Percentiles rank a stretch among this genome's conserved stretches.
Evolutionary conservation across 2,797 vertebrate genomes (phyloP).

Genomic region (Rhincodon typus): DNA sequence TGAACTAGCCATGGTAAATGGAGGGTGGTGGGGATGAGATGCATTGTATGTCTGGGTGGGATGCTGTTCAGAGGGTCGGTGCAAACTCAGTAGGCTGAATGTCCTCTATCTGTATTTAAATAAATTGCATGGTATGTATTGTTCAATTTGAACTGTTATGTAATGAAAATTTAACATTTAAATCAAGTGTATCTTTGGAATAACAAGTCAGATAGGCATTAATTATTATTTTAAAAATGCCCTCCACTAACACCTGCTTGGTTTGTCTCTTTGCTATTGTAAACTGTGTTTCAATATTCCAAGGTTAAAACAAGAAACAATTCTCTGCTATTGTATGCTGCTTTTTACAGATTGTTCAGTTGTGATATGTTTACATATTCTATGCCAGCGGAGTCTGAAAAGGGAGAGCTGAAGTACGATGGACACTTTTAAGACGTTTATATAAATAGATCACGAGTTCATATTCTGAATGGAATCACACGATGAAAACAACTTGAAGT

Average conservation of each 20-base stretch:
- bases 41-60: no score
- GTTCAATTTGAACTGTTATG: not conserved
- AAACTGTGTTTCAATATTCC: not conserved
- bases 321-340: not conserved
- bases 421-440: not conserved
- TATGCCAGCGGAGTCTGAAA: not conserved
- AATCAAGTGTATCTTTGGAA: not conserved
- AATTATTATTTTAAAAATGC: not conserved
- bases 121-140: not conserved
- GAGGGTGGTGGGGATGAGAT: no score
- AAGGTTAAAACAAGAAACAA: not conserved
- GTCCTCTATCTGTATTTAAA: not conserved
- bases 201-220: not conserved
- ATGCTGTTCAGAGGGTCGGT: no score
- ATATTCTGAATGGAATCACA: not conserved
- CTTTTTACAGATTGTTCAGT: not conserved
- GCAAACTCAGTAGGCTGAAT: no score
- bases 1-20: no score
- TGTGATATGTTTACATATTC: not conserved
- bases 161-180: not conserved
- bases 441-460: not conserved
- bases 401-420: not conserved
- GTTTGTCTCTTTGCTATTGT: not conserved
- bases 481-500: not conserved
- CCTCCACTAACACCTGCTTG: not conserved